Evolutionary conservation across 2,797 vertebrate genomes (phyloP).

Genomic region (Clarias platycephalus): DNA sequence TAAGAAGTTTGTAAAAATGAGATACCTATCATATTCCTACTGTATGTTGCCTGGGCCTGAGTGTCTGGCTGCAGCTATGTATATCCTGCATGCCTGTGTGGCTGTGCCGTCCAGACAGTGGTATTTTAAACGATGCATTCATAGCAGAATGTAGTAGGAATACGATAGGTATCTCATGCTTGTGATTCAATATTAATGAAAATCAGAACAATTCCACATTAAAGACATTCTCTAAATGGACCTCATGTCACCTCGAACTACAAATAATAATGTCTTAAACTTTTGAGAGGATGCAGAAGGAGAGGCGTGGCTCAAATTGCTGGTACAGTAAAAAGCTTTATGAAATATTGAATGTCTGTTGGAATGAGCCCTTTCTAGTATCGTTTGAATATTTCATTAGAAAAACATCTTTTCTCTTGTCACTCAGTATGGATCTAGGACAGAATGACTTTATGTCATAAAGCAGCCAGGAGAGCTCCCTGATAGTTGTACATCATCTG

Average conservation of each 20-base stretch:
- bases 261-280: neutral
- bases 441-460: slow-evolving; percentile 34
- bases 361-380: slow-evolving; percentile 58
- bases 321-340: slow-evolving; percentile 30
- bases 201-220: neutral
- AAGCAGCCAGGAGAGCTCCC: neutral
- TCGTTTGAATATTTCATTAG: slow-evolving; percentile 72
- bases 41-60: slow-evolving; percentile 1
- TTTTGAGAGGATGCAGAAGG: slow-evolving; percentile 5
- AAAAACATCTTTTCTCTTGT: slow-evolving; percentile 47
- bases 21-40: neutral
- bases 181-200: neutral
- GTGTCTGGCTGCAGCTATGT: slow-evolving; percentile 10
- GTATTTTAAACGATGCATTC: neutral
- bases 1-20: neutral
- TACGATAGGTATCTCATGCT: too few species aligned
- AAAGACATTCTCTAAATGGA: neutral
- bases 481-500: neutral
- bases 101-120: neutral
- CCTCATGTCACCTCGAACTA: neutral
- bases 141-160: slow-evolving; percentile 6
- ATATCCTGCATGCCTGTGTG: slow-evolving; percentile 17
- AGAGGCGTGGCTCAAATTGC: slow-evolving; percentile 6
- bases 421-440: slow-evolving; percentile 39
- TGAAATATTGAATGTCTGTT: slow-evolving; percentile 61